phyloP scores from a whole-genome alignment of 2,113 vertebrate genomes.

The Lagopus muta region DNA sequence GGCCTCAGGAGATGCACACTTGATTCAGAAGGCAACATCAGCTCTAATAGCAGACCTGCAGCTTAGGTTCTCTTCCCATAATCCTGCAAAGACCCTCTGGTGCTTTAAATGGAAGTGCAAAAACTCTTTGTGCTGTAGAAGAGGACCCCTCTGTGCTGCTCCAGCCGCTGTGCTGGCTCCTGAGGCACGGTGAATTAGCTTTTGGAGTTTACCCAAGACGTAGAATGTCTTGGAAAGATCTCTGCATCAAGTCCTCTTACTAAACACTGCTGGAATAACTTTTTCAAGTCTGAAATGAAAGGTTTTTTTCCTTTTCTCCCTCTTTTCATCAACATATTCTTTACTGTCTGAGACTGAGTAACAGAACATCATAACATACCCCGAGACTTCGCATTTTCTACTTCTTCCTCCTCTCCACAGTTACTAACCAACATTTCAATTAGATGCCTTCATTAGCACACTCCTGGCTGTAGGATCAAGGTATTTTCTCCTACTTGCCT shows the following conservation, averaged over 20 bases:
- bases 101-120: too few relatives aligned
- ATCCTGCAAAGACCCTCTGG: rapidly evolving
- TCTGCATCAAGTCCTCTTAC: background rate
- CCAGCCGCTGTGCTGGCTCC: background rate
- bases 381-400: background rate
- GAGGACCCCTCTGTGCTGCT: rapidly evolving
- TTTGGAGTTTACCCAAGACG: background rate
- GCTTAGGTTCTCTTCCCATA: background rate
- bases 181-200: background rate
- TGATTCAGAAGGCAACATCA: background rate
- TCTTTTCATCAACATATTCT: background rate
- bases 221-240: background rate
- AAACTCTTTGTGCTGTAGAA: background rate
- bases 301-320: background rate
- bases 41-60: background rate
- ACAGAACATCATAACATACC: background rate
- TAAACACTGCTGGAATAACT: background rate
- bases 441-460: background rate
- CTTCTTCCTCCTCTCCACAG: background rate
- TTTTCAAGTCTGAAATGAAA: background rate
- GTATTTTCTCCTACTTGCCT: background rate
- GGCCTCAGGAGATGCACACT: background rate
- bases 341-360: background rate
- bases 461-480: background rate
- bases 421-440: background rate